Conservation (phyloP, 2,888 invertebrate genomes). For the Linnaemya tessellans region DNA sequence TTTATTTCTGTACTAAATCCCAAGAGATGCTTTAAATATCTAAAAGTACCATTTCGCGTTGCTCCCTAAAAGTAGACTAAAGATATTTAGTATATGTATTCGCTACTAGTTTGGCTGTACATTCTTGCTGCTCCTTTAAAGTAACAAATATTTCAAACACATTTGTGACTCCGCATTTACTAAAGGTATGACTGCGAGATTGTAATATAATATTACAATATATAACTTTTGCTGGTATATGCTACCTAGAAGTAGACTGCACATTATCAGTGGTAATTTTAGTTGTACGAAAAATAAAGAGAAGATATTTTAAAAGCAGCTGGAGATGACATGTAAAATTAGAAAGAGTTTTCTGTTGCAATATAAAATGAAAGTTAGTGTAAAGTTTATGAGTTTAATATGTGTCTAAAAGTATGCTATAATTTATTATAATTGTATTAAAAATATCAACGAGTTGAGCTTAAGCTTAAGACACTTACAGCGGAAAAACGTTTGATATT, state of each 20-base stretch:
- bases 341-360: neutral
- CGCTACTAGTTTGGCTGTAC: neutral
- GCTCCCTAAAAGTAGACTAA: neutral
- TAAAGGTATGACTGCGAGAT: neutral
- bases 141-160: neutral
- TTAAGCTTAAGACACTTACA: neutral
- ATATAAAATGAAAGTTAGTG: neutral
- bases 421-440: neutral
- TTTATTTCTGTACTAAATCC: too few relatives aligned
- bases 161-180: neutral
- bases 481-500: too few relatives aligned
- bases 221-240: neutral
- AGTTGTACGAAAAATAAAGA: neutral
- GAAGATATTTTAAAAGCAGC: conserved; percentile 8
- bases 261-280: neutral
- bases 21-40: neutral
- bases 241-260: neutral
- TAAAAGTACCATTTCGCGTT: neutral
- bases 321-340: conserved; percentile 10
- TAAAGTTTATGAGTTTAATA: neutral
- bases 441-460: neutral
- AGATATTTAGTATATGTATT: neutral
- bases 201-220: neutral
- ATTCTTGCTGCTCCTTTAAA: neutral
- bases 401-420: neutral